phyloP scores from a whole-genome alignment of 1,140 invertebrate genomes.

The Dreissena rostriformis region DNA sequence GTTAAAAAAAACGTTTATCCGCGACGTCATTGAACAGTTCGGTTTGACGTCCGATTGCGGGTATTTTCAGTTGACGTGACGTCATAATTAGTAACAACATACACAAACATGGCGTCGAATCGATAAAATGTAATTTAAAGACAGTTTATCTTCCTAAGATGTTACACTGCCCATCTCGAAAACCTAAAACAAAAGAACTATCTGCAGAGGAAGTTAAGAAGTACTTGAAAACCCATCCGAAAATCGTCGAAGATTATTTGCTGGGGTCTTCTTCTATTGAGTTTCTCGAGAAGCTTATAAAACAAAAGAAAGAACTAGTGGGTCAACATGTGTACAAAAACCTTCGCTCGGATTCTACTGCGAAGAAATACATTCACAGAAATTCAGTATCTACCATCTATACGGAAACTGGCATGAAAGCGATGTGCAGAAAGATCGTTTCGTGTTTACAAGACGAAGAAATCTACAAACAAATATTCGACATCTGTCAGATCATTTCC shows the following conservation, averaged over 20 bases:
- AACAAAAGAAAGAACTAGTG: constrained; percentile 32
- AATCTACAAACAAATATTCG: constrained; percentile 35
- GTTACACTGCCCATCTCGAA: too few relatives aligned
- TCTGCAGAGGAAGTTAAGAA: constrained; percentile 23
- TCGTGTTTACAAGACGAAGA: constrained; percentile 41
- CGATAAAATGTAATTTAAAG: too few relatives aligned
- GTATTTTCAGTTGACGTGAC: too few relatives aligned
- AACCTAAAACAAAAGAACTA: too few relatives aligned
- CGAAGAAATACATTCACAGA: background rate
- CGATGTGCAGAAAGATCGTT: constrained; percentile 46
- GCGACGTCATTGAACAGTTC: too few relatives aligned
- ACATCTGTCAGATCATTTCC: constrained; percentile 52
- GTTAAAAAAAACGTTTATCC: too few relatives aligned
- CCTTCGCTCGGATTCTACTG: background rate
- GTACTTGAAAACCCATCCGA: constrained; percentile 55
- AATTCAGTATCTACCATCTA: background rate
- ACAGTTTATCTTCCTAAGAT: too few relatives aligned
- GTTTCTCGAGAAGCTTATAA: constrained; percentile 41
- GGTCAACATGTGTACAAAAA: background rate
- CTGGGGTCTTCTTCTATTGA: constrained; percentile 41
- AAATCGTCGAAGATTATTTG: constrained; percentile 57
- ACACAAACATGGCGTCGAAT: too few relatives aligned
- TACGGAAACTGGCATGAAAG: constrained; percentile 44
- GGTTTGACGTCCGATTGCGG: too few relatives aligned
- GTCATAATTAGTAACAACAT: too few relatives aligned